phyloP scores from a whole-genome alignment of 2,113 vertebrate species.

The Ammospiza caudacuta region DNA sequence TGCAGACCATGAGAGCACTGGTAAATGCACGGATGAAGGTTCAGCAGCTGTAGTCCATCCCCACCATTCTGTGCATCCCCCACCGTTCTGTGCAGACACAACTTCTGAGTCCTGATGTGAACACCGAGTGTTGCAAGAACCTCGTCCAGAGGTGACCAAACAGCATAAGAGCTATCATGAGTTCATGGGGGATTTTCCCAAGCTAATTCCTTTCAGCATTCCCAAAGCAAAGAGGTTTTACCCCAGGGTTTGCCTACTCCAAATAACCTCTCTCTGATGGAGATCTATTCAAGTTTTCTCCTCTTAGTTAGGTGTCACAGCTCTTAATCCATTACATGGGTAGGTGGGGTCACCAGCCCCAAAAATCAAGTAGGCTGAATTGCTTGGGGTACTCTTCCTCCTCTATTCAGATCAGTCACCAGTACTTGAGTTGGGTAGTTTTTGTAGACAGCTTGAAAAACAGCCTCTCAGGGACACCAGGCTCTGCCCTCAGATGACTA shows the following conservation, averaged over 20 bases:
- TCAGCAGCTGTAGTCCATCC: neutral
- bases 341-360: neutral
- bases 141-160: neutral
- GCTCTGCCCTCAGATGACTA: neutral
- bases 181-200: fast-evolving
- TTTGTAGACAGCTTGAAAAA: neutral
- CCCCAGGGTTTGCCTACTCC: neutral
- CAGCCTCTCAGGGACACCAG: neutral
- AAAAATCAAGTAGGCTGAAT: neutral
- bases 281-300: neutral
- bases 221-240: neutral
- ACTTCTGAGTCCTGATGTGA: neutral
- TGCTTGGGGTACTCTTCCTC: neutral
- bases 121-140: neutral
- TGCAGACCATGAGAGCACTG: neutral
- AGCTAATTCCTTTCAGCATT: neutral
- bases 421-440: neutral
- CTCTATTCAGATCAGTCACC: neutral
- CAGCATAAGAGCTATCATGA: fast-evolving
- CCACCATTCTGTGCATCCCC: neutral
- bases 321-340: neutral
- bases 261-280: neutral
- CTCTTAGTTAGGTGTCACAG: neutral
- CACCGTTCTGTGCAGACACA: neutral
- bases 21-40: neutral